Conservation (phyloP, 2,888 invertebrate species). For the Dryadula phaetusa region DNA sequence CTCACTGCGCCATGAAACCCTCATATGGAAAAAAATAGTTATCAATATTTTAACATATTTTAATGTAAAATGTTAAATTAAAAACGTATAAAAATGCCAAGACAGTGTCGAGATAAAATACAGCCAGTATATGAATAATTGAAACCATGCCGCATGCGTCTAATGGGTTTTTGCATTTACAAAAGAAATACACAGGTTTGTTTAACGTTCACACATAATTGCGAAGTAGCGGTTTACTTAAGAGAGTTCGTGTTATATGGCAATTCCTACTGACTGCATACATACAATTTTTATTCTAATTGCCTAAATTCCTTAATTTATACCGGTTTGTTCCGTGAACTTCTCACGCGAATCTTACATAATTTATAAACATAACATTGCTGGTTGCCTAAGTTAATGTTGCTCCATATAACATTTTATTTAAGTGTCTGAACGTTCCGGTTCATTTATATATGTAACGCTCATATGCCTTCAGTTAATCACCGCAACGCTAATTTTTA, state of each 20-base stretch:
- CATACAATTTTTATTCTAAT: slow-evolving; percentile 24
- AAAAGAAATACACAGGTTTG: slow-evolving; percentile 11
- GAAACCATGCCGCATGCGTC: not conserved
- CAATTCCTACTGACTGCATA: slow-evolving; percentile 35
- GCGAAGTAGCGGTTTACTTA: slow-evolving; percentile 25
- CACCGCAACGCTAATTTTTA: not conserved
- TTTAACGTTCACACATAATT: slow-evolving; percentile 34
- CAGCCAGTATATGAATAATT: not conserved
- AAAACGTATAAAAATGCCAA: no score
- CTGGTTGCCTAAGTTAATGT: slow-evolving; percentile 26
- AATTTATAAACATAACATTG: slow-evolving; percentile 29
- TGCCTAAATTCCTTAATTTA: slow-evolving; percentile 28
- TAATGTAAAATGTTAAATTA: no score
- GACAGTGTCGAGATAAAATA: not conserved
- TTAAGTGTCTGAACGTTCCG: slow-evolving; percentile 4
- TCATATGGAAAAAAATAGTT: no score
- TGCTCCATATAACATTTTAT: slow-evolving; percentile 10
- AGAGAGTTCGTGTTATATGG: slow-evolving; percentile 35
- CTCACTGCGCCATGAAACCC: no score
- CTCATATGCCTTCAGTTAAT: not conserved
- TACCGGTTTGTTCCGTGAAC: slow-evolving; percentile 26
- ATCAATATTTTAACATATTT: no score
- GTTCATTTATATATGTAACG: slow-evolving; percentile 16
- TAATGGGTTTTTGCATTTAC: slow-evolving; percentile 4
- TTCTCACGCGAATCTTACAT: slow-evolving; percentile 40